A percentile compares a stretch with the other conserved stretches of the same genome.
phyloP scores from a whole-genome alignment of 2,113 vertebrate genomes.

The Zapus hudsonius region DNA sequence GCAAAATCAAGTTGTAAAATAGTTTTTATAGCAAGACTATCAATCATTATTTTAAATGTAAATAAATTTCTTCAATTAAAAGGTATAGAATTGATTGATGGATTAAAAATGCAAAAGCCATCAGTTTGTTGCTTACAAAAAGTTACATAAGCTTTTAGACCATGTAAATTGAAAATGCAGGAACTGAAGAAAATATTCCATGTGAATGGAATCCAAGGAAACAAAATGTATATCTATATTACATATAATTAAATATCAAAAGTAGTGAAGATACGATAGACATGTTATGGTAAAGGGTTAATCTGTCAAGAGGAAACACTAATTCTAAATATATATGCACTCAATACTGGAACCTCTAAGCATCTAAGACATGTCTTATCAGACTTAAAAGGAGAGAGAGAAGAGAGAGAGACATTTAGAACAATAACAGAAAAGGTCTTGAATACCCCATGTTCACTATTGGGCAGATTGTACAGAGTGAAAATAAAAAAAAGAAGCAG shows the following conservation, averaged over 20 bases:
- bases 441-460: neutral
- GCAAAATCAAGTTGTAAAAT: neutral
- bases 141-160: neutral
- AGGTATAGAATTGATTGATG: neutral
- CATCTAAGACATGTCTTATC: neutral
- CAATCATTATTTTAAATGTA: neutral
- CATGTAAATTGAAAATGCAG: neutral
- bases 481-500: neutral
- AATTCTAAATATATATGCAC: neutral
- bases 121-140: neutral
- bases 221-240: neutral
- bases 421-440: neutral
- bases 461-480: neutral
- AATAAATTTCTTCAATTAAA: neutral
- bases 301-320: neutral
- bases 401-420: neutral
- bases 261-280: neutral
- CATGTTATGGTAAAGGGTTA: neutral
- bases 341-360: neutral
- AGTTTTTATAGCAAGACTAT: neutral
- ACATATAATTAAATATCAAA: neutral
- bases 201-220: neutral
- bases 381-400: neutral
- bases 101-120: neutral
- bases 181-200: neutral